Evolutionary conservation across 2,888 invertebrate species (phyloP), one percentile per base, ranked within the genome.

Genomic region (Lasiommata megera): DNA sequence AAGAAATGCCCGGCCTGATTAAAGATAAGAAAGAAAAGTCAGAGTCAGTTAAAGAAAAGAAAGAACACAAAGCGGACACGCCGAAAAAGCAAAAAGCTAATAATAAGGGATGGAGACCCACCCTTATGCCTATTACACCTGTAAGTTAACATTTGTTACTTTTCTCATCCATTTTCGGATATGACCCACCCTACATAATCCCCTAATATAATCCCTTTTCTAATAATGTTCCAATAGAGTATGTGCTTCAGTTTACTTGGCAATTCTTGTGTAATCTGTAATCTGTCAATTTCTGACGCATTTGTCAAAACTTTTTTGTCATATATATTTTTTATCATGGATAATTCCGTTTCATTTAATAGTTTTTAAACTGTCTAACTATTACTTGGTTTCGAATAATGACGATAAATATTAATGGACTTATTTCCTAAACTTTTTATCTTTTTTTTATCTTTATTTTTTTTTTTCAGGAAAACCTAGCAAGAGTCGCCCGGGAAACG

Each of bases 31-130:
- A 91, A 74, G 79, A 83, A n/a, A 56, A 58, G n/a, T 18, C 47
- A 6, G 58, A 54, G 0, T 63, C 65, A 36, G 59, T 9, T 64
- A 86, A 66, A 76, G 85, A 66, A 73, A 85, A 65, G 54, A 71
- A 40, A 64, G 70, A 60, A 47, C 63, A 79, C 6, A 82, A 82
- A 57, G 63, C 72, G 0, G 84, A 86, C 1, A 74, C 80, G 0
- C 78, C 84, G 0, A 91, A 89, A 69, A 91, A 91, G 61, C 69
- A 78, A 9, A 90, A 85, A 62, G 83, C 90, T 0, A 90, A 93
- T 47, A 92, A 92, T 52, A 94, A 94, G 70, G 93, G 93, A 58
- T 95, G 95, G 95, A 86, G 94, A 57, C 95, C 95, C 0, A 94
- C 94, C 5, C 82, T 95, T 23, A 93, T 95, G 86, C 94, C 95